These are phyloP conservation scores for Buphagus erythrorhynchus DNA, from an alignment of 2,797 vertebrate species.

Conservation along the genomic window DNA sequence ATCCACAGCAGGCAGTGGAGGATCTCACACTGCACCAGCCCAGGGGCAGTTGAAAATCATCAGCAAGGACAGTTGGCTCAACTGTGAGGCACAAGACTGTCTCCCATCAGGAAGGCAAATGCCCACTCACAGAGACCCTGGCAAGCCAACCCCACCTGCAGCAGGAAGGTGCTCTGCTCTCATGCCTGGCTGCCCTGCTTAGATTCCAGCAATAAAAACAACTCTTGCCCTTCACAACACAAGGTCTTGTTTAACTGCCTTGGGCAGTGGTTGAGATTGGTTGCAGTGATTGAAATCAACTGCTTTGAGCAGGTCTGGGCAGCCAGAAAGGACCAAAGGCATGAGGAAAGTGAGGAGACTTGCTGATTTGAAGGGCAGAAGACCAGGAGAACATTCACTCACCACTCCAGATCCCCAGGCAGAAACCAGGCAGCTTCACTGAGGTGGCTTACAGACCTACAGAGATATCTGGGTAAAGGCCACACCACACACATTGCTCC, in stretches of 20 bases:
- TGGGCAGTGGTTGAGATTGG: not conserved
- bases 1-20: not conserved
- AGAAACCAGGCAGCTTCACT: not conserved
- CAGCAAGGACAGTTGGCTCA: not conserved
- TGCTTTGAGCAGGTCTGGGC: not conserved
- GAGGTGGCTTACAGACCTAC: not conserved
- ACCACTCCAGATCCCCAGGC: not conserved
- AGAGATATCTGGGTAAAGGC: not conserved
- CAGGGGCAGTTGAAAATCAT: not conserved
- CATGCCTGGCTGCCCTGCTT: not conserved
- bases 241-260: not conserved
- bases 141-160: fast-evolving
- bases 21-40: not conserved
- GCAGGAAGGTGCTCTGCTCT: fast-evolving
- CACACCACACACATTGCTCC: not conserved
- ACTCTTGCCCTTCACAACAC: not conserved
- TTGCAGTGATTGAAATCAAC: not conserved
- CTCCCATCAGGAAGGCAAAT: fast-evolving
- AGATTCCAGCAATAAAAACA: not conserved
- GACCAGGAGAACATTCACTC: not conserved
- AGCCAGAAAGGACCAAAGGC: not conserved
- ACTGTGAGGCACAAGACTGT: fast-evolving
- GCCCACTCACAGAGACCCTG: too few species aligned
- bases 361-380: not conserved
- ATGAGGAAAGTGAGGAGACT: not conserved